These are phyloP conservation scores for Lytechinus pictus DNA, from an alignment of 35 echinoderm and acorn worm species.

Conservation along the genomic window DNA sequence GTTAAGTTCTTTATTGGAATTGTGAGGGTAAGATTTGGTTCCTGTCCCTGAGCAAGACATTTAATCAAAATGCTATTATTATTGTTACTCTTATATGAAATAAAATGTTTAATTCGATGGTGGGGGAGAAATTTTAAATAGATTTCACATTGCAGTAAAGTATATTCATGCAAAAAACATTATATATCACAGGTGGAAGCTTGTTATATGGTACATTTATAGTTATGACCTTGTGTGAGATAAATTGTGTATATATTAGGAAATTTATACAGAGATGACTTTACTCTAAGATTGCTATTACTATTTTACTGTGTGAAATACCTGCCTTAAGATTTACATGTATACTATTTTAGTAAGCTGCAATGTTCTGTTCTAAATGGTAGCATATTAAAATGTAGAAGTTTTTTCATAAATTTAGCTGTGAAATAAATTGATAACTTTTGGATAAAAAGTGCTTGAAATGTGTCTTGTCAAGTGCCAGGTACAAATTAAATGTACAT, in stretches of 20 bases:
- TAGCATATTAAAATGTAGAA: not conserved
- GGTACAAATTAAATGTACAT: too few relatives aligned
- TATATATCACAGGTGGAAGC: not conserved
- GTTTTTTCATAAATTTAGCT: not conserved
- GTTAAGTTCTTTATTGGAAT: too few relatives aligned
- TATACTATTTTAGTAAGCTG: not conserved
- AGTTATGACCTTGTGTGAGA: not conserved
- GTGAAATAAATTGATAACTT: not conserved
- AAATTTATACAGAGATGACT: not conserved
- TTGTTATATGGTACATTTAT: not conserved
- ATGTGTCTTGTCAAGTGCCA: not conserved
- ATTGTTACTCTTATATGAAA: too few relatives aligned
- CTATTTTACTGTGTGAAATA: not conserved
- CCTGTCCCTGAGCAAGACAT: too few relatives aligned
- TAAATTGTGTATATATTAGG: not conserved
- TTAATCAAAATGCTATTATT: too few relatives aligned
- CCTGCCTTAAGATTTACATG: not conserved
- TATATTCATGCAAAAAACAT: not conserved
- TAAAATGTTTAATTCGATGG: too few relatives aligned
- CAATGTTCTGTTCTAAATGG: not conserved
- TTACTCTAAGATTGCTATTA: too few relatives aligned
- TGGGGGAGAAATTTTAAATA: too few relatives aligned
- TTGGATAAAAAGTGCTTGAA: not conserved
- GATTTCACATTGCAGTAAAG: not conserved
- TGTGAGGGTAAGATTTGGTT: too few relatives aligned